A percentile compares a stretch with the other conserved stretches of the same genome.
These are phyloP conservation scores for Dromaius novaehollandiae DNA, from an alignment of 2,113 vertebrate species.

Conservation along the genomic window DNA sequence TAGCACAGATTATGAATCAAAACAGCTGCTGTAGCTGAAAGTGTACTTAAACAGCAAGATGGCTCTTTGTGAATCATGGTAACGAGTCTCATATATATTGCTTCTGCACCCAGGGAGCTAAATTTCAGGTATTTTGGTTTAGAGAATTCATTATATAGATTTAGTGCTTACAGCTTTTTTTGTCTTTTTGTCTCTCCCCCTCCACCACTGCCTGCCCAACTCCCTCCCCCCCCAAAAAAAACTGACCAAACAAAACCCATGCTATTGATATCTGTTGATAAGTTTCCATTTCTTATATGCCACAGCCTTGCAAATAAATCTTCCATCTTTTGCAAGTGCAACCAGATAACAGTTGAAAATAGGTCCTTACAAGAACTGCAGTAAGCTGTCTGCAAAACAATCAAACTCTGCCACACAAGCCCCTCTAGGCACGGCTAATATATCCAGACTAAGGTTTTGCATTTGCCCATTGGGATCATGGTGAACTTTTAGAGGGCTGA, in stretches of 20 bases:
- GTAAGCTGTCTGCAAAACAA: background rate
- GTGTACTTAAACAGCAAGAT: conserved; percentile 14
- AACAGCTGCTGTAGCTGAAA: conserved; percentile 26
- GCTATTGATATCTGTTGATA: conserved; percentile 23
- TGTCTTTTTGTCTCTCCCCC: background rate
- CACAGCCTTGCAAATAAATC: conserved; percentile 16
- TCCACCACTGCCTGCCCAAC: background rate
- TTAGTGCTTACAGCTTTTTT: background rate
- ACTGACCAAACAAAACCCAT: background rate
- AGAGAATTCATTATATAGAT: conserved; percentile 23
- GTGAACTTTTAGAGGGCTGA: background rate
- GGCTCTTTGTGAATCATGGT: conserved; percentile 13
- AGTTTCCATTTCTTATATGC: conserved; percentile 35
- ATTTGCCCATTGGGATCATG: background rate
- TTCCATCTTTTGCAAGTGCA: conserved; percentile 42
- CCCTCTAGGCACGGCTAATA: background rate
- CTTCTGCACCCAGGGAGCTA: conserved; percentile 8
- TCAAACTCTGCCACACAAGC: background rate
- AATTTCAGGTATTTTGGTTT: conserved; percentile 12
- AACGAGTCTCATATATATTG: background rate
- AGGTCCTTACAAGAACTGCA: background rate
- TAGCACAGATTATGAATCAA: conserved; percentile 60
- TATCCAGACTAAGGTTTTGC: background rate
- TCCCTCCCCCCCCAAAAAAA: background rate
- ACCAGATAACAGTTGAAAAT: background rate